A percentile compares a stretch with the other conserved stretches of the same genome.
phyloP scores from a whole-genome alignment of 1,140 invertebrate species.

The Megathymus violae region DNA sequence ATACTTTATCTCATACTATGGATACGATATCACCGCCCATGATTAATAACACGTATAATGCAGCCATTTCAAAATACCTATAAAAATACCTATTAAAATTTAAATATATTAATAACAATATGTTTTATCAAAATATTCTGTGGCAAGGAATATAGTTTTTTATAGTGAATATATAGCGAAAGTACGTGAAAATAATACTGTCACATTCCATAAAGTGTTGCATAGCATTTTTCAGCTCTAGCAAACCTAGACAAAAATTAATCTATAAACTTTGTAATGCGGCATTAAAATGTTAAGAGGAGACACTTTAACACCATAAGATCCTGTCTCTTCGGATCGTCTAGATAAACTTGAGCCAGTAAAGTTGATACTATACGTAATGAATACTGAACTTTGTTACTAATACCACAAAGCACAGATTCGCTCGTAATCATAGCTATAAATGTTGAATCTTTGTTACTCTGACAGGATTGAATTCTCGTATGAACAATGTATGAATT shows the following conservation, averaged over 20 bases:
- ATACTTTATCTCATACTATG: too few species aligned
- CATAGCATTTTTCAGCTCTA: background rate
- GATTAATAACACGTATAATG: too few species aligned
- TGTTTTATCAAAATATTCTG: too few species aligned
- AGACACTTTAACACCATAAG: slow-evolving; percentile 10
- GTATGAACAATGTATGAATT: slow-evolving; percentile 18
- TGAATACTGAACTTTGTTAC: background rate
- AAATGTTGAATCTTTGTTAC: slow-evolving; percentile 13
- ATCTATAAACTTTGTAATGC: slow-evolving; percentile 5
- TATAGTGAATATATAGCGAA: too few species aligned
- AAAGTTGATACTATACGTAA: background rate
- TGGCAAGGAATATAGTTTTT: too few species aligned
- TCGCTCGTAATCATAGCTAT: background rate
- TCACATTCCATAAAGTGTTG: background rate
- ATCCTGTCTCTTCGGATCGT: slow-evolving; percentile 2
- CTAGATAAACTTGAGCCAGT: slow-evolving; percentile 14
- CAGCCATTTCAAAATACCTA: too few species aligned
- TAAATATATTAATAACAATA: too few species aligned
- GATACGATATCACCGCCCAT: too few species aligned
- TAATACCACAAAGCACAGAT: background rate
- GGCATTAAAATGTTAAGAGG: slow-evolving; percentile 10
- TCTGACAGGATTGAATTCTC: slow-evolving; percentile 15
- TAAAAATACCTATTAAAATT: too few species aligned
- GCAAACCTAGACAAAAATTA: background rate
- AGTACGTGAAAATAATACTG: background rate